Percentiles rank a stretch among this genome's conserved stretches.
These are phyloP conservation scores for Ictidomys tridecemlineatus DNA, from an alignment of 2,113 vertebrate genomes.

Conservation along the genomic window DNA sequence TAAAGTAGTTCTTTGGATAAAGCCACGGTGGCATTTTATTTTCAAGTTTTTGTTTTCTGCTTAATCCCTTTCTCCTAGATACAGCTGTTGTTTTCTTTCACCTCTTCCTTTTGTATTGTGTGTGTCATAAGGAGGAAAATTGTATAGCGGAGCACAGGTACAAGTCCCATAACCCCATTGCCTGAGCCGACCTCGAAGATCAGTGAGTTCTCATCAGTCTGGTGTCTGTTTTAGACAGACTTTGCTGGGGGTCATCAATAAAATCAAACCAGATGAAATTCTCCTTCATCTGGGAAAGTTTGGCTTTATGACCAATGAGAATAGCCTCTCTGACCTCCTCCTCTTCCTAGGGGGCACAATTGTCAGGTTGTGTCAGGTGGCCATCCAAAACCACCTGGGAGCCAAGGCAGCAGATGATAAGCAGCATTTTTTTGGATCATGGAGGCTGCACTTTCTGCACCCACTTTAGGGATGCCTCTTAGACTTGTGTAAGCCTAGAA, in stretches of 20 bases:
- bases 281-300: not conserved
- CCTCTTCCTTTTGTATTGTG: not conserved
- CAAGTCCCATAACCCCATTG: not conserved
- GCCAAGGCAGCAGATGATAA: not conserved
- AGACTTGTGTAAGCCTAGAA: not conserved
- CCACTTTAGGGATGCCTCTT: not conserved
- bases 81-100: not conserved
- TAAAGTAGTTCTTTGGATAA: not conserved
- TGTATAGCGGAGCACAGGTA: not conserved
- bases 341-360: not conserved
- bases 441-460: not conserved
- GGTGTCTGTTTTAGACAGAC: not conserved
- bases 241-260: not conserved
- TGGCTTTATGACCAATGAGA: not conserved
- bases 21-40: not conserved
- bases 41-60: not conserved
- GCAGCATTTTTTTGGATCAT: not conserved
- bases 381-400: not conserved
- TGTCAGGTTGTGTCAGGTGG: not conserved
- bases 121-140: not conserved
- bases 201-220: not conserved
- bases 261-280: not conserved
- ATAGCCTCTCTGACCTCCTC: not conserved
- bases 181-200: not conserved
- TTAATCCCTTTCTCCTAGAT: not conserved